A percentile compares a stretch with the other conserved stretches of the same genome.
These are phyloP conservation scores for Oriolus oriolus DNA, from an alignment of 2,113 vertebrate species.

Conservation along the genomic window DNA sequence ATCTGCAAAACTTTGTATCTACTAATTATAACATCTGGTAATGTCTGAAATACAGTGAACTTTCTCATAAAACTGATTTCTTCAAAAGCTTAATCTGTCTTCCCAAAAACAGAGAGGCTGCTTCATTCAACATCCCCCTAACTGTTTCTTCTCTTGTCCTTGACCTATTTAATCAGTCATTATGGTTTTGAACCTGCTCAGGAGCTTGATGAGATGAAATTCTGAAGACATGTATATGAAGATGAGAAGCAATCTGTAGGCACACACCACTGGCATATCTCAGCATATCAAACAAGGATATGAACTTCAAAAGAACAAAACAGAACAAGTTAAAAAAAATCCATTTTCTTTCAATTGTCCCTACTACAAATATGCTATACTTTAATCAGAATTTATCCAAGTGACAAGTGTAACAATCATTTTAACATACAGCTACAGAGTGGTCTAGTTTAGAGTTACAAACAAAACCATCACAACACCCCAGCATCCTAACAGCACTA, in stretches of 20 bases:
- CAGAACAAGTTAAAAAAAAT: slow-evolving; percentile 39
- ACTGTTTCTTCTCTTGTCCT: slow-evolving; percentile 82
- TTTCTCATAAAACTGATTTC: neutral
- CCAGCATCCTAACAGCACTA: neutral
- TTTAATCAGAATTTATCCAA: neutral
- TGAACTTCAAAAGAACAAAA: slow-evolving; percentile 76
- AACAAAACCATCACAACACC: neutral
- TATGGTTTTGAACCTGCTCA: slow-evolving; percentile 80
- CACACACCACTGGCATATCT: slow-evolving; percentile 90
- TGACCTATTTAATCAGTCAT: slow-evolving; percentile 86
- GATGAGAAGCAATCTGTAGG: slow-evolving; percentile 91
- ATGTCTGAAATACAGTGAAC: neutral
- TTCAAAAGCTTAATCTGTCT: slow-evolving; percentile 50
- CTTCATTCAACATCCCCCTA: slow-evolving; percentile 65
- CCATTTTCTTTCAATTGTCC: neutral
- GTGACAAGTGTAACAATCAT: neutral
- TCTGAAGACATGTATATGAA: slow-evolving; percentile 93
- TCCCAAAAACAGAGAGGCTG: slow-evolving; percentile 62
- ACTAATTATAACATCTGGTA: slow-evolving; percentile 31
- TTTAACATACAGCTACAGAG: neutral
- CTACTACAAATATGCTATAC: neutral
- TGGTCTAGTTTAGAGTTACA: neutral
- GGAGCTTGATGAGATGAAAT: slow-evolving; percentile 80
- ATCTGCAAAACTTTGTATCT: neutral
- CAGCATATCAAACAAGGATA: slow-evolving; percentile 87